Conservation (phyloP, 2,888 invertebrate genomes). For the Epistrophella euchroma region DNA sequence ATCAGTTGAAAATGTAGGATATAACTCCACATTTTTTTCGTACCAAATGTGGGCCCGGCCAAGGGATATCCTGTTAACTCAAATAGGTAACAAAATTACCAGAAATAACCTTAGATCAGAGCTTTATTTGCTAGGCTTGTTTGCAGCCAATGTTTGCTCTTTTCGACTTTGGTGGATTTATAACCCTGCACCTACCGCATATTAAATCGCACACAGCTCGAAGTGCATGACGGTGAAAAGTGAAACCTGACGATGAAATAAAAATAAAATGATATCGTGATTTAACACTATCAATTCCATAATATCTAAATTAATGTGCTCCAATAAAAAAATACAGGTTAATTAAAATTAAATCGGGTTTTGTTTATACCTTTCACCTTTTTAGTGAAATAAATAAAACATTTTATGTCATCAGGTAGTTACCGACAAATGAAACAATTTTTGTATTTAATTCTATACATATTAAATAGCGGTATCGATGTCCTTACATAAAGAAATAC, state of each 20-base stretch:
- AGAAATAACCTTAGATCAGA: background rate
- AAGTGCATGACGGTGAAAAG: background rate
- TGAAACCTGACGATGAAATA: background rate
- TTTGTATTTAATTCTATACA: background rate
- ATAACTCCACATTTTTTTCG: background rate
- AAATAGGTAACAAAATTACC: background rate
- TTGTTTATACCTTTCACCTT: background rate
- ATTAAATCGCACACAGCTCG: background rate
- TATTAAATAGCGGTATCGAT: background rate
- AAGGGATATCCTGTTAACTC: too few relatives aligned
- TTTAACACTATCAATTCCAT: background rate
- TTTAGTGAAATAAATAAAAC: background rate
- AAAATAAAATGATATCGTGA: background rate
- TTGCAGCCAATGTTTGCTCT: background rate
- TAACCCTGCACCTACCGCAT: background rate
- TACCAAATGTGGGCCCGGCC: too few relatives aligned
- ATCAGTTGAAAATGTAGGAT: background rate
- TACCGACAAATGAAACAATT: background rate
- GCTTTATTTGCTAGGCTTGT: background rate
- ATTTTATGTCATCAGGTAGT: background rate
- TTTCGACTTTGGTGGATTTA: background rate
- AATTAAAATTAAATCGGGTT: background rate
- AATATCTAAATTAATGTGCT: background rate
- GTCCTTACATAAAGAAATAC: background rate
- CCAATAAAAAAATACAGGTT: background rate